These are phyloP conservation scores for Corythornis madagascariensis DNA, from an alignment of 2,113 vertebrate species.

Conservation along the genomic window DNA sequence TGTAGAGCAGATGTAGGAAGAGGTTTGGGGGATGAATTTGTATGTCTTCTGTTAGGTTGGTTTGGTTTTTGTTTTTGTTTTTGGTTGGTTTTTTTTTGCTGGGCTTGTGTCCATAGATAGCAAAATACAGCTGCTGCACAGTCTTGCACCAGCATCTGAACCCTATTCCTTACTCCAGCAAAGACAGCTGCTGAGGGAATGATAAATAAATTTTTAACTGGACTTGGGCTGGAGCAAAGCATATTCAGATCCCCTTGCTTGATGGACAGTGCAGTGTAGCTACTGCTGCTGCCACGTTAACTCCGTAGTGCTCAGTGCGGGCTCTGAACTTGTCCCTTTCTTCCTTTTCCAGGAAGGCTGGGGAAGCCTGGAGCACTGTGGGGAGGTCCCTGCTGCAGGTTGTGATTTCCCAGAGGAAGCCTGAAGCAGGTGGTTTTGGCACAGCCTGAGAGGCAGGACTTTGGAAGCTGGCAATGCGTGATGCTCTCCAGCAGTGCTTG, in stretches of 20 bases:
- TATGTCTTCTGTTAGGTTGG: background rate
- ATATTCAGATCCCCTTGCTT: accelerated
- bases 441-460: background rate
- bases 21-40: background rate
- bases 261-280: accelerated
- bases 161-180: background rate
- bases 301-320: accelerated
- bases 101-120: background rate
- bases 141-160: background rate
- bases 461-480: accelerated
- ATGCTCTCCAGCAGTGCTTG: background rate
- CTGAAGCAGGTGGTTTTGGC: background rate
- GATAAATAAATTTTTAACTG: background rate
- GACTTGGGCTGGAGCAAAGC: background rate
- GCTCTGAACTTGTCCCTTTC: no score
- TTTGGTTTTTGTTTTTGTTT: no score
- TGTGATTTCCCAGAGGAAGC: background rate
- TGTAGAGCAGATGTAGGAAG: background rate
- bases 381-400: background rate
- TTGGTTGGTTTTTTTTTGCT: background rate
- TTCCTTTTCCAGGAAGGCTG: background rate
- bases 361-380: background rate
- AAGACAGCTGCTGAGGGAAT: background rate
- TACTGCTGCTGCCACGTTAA: background rate
- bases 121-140: background rate